These are phyloP conservation scores for Chaenogobius annularis DNA, from an alignment of 2,113 vertebrate species.

Conservation along the genomic window DNA sequence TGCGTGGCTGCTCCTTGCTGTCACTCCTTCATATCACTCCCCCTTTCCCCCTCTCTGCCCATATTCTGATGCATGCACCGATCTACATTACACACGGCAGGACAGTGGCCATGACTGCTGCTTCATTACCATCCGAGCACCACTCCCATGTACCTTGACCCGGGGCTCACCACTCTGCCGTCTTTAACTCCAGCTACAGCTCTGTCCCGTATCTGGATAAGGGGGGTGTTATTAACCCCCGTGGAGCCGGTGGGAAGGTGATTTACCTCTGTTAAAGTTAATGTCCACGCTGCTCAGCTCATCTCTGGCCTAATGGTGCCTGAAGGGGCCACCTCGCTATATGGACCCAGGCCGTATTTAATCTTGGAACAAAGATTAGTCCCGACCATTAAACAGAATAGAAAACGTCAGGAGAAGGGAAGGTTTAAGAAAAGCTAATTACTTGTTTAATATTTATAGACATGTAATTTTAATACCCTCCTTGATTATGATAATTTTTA, in stretches of 20 bases:
- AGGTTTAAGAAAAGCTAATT: slow-evolving; percentile 16
- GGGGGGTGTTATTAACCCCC: slow-evolving; percentile 56
- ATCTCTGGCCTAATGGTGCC: slow-evolving; percentile 67
- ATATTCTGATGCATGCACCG: slow-evolving; percentile 24
- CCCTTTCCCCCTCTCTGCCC: slow-evolving; percentile 11
- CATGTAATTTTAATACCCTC: slow-evolving; percentile 11
- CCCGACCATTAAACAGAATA: slow-evolving; percentile 21
- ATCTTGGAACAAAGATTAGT: slow-evolving; percentile 44
- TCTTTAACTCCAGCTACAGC: slow-evolving; percentile 5
- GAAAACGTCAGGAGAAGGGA: slow-evolving; percentile 6
- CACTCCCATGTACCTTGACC: slow-evolving; percentile 57
- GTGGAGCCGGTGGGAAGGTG: slow-evolving; percentile 53
- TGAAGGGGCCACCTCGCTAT: slow-evolving; percentile 34
- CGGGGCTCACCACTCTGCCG: slow-evolving; percentile 4
- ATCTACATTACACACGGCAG: neutral
- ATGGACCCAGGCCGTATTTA: slow-evolving; percentile 36
- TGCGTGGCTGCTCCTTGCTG: slow-evolving; percentile 28
- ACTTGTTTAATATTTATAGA: slow-evolving; percentile 11
- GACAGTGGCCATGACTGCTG: slow-evolving; percentile 20
- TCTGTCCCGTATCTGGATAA: slow-evolving; percentile 30
- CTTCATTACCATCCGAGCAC: slow-evolving; percentile 37
- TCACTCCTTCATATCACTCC: slow-evolving; percentile 11
- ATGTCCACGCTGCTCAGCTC: slow-evolving; percentile 55
- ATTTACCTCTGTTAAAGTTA: slow-evolving; percentile 60
- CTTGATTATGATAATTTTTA: slow-evolving; percentile 1